Conservation (phyloP, 2,888 invertebrate species). For the Notodonta ziczac region DNA sequence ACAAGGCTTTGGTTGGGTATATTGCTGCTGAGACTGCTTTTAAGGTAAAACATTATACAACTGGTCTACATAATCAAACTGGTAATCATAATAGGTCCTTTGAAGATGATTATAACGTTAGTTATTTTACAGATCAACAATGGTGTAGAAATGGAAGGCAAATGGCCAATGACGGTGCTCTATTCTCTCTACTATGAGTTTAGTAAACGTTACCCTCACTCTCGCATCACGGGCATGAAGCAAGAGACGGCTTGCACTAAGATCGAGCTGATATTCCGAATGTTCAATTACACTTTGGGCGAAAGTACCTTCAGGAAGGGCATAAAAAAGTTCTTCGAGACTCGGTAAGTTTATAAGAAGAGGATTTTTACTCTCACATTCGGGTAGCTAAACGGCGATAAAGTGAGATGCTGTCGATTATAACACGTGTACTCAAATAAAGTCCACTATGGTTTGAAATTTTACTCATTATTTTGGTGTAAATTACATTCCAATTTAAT, state of each 20-base stretch:
- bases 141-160: constrained; percentile 89
- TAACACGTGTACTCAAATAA: too few relatives aligned
- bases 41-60: constrained; percentile 75
- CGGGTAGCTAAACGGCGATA: background rate
- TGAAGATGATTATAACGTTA: background rate
- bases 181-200: constrained; percentile 92
- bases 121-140: constrained; percentile 84
- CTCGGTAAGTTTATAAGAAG: constrained; percentile 67
- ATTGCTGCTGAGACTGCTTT: constrained; percentile 89
- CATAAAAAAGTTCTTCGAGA: constrained; percentile 87
- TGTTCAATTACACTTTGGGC: constrained; percentile 95
- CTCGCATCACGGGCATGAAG: constrained; percentile 89
- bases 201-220: constrained; percentile 91
- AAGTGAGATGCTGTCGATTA: background rate
- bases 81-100: too few relatives aligned
- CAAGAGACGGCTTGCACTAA: constrained; percentile 90
- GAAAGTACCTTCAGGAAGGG: constrained; percentile 90
- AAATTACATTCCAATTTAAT: too few relatives aligned
- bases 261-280: constrained; percentile 92
- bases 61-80: too few relatives aligned
- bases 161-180: constrained; percentile 91
- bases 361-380: background rate
- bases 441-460: too few relatives aligned
- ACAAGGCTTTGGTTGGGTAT: constrained; percentile 91
- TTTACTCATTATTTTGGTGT: too few relatives aligned